A percentile compares a stretch with the other conserved stretches of the same genome.
phyloP scores from a whole-genome alignment of 2,797 vertebrate genomes.

The Sebastes melanostomus region DNA sequence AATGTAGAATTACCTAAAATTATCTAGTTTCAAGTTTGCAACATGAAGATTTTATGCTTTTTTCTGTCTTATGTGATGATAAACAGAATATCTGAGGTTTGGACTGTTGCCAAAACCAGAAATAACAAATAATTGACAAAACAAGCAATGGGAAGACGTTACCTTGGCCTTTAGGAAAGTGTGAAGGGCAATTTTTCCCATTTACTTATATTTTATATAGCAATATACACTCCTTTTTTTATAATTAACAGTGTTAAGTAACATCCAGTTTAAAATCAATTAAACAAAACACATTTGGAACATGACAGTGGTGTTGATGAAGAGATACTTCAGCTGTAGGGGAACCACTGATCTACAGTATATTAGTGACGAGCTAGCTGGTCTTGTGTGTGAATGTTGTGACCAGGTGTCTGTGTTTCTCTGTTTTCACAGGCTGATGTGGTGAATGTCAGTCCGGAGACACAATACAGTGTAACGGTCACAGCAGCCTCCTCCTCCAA shows the following conservation, averaged over 20 bases:
- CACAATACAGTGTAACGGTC: constrained; percentile 83
- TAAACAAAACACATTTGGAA: not conserved
- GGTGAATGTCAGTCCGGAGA: constrained; percentile 82
- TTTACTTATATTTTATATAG: not conserved
- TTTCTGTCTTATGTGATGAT: too few relatives aligned
- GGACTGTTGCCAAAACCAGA: too few relatives aligned
- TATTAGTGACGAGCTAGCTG: not conserved
- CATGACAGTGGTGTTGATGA: not conserved
- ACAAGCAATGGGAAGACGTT: not conserved
- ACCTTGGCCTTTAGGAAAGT: not conserved
- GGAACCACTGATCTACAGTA: not conserved
- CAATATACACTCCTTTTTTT: not conserved
- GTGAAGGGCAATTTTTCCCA: not conserved
- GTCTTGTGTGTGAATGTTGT: too few relatives aligned
- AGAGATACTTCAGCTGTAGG: not conserved
- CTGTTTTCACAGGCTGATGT: constrained; percentile 84
- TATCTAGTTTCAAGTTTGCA: not conserved
- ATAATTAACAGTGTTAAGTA: not conserved
- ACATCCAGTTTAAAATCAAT: not conserved
- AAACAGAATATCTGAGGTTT: too few relatives aligned
- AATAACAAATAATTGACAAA: too few relatives aligned
- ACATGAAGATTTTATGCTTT: not conserved
- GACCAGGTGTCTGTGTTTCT: constrained; percentile 2
- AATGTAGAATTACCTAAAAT: not conserved
- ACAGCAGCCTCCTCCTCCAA: constrained; percentile 87